Base-by-base conservation (phyloP, 23 tunicate species). In the Pegea sp. region DNA sequence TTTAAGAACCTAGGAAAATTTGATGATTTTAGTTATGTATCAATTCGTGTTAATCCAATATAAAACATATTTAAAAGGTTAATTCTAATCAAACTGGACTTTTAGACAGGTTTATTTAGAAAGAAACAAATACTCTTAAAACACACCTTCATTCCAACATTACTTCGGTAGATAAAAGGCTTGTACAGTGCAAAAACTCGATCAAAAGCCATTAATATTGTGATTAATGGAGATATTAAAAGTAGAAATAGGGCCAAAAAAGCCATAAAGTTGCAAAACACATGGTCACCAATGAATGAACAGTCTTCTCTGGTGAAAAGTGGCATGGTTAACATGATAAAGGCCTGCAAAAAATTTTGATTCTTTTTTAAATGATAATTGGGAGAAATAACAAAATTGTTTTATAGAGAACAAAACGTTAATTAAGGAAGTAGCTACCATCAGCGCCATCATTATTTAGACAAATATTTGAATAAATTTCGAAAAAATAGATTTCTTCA, bases 201-300 rank as follows among this genome's bases (percentile, higher is more conserved):
- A 43, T 84, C 95, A 26, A 84, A 68, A 22, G 84, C 95, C 95
- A 84, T 84, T 52, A 84, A 57, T 22, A 84, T 84, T 16, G 95
- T 84, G 57, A 84, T 68, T 18, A 84, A 68, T 1, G 95, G 95
- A 2, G 95, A 84, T 38, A 68, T 72, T 21, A 84, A 68, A 18
- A 84, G 84, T 24, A 84, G 79, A 42, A 55, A 84, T 22, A 84
- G 61, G 44, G 76, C 81, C 56, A 74, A 19, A 58, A 84, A 84
- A 23, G 84, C 95, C 76, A 77, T 53, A 0, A 52, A 43, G 43
- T 54, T 73, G 76, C 95, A 84, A 23, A 54, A 34, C 3, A 53
- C 22, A 18, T 48, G 20, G 33, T 84, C 95, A 8, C 95, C 95
- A 1, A 60, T 24, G 78, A 77, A 84, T 5, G 25, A 31, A 44